These are phyloP conservation scores for Microtus pennsylvanicus DNA, from an alignment of 2,113 vertebrate species.

Conservation along the genomic window DNA sequence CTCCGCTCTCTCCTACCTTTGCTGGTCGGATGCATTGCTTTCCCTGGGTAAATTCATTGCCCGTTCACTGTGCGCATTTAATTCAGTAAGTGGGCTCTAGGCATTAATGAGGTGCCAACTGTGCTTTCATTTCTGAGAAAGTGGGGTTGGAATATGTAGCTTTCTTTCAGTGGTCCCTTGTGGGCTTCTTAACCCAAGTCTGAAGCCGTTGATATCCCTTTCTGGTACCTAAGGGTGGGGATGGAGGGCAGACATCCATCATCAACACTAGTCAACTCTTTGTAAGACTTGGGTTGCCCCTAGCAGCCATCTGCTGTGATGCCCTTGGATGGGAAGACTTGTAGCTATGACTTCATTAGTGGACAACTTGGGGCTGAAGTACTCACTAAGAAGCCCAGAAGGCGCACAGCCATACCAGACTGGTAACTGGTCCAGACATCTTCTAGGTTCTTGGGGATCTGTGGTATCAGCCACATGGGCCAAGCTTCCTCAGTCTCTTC, in stretches of 20 bases:
- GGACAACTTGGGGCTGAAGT: neutral
- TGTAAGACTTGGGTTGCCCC: neutral
- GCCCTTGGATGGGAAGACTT: neutral
- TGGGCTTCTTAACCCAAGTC: neutral
- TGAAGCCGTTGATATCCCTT: neutral
- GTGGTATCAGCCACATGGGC: neutral
- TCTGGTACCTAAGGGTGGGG: neutral
- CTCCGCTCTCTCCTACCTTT: neutral
- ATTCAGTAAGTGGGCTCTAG: neutral
- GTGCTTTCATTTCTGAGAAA: conserved; percentile 3
- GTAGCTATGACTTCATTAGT: neutral
- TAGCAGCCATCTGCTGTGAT: neutral
- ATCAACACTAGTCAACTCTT: neutral
- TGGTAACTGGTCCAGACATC: neutral
- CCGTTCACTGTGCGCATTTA: neutral
- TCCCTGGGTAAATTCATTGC: conserved; percentile 21
- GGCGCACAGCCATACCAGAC: neutral
- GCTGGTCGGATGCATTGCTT: conserved; percentile 32
- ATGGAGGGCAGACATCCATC: neutral
- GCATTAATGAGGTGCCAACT: neutral
- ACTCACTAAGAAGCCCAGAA: neutral
- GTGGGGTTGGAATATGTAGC: neutral
- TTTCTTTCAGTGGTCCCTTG: neutral
- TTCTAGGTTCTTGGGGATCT: neutral
- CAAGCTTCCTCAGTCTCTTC: too few species aligned